Evolutionary conservation across 1,140 invertebrate species (phyloP), one percentile per base, ranked within the genome.

Genomic region (Hestina assimilis): DNA sequence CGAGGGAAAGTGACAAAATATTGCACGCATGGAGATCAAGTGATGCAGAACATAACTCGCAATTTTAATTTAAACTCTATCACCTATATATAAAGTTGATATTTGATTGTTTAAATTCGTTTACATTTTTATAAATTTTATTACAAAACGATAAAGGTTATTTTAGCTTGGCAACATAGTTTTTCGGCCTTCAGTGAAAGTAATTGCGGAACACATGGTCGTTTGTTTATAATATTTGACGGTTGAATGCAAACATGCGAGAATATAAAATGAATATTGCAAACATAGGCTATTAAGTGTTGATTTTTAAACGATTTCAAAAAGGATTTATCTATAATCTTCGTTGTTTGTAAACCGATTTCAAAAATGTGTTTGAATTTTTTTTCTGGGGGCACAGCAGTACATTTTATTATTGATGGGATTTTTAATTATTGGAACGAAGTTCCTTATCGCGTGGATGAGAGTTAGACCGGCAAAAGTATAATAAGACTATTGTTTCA

Each of bases 171-270:
- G 19, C 12, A 21, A 11, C 17, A 3, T 38, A 23, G 12, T 31
- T 23, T 31, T 69, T 71, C 68, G 69, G 70, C 71, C 69, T 76
- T 74, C 62, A 71, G 79, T 76, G 76, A 78, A 79, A 82, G 79
- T 75, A 35, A 59, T 56, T 56, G 42, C 55, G 56, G 53, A 64
- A 58, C 65, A 57, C 53, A 48, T 52, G 58, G 33, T 19, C 43
- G 31, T 52, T 17, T 60, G 45, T 45, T n/a, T 59, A 40, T 42
- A 47, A 21, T 42, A 57, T 63, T 52, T 46, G 48, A 46, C 47
- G 31, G 48, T 24, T 51, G 21, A 42, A 20, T 47, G 20, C 12
- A 42, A 41, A 41, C 48, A 51, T 51, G 48, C 28, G 14, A 20
- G 19, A 19, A 24, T 5, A 15, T 33, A 35, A 12, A 20, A 41